Percentiles rank a stretch among this genome's conserved stretches.
These are phyloP conservation scores for Sinocyclocheilus grahami DNA, from an alignment of 2,113 vertebrate species.

Conservation along the genomic window DNA sequence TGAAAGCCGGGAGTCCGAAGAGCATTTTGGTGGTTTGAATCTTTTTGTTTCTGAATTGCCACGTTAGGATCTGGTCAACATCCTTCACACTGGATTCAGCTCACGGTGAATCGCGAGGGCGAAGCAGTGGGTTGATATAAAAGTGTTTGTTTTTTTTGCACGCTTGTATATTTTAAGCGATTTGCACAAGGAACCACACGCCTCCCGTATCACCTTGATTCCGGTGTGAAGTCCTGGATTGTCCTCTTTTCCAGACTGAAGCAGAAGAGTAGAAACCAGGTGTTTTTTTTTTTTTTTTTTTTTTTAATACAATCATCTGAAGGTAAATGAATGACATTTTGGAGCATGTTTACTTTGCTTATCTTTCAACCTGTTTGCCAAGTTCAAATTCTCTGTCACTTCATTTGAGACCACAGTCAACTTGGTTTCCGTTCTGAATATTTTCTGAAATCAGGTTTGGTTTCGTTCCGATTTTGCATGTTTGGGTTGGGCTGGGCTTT, in stretches of 20 bases:
- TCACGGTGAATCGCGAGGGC: constrained; percentile 6
- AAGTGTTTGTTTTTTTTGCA: not conserved
- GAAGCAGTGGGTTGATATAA: not conserved
- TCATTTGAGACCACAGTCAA: not conserved
- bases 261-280: not conserved
- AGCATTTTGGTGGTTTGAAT: not conserved
- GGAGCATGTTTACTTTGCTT: not conserved
- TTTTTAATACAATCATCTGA: not conserved
- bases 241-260: not conserved
- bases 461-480: not conserved
- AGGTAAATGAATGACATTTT: constrained; percentile 16
- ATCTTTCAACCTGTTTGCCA: not conserved
- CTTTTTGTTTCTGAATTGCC: not conserved
- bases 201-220: constrained; percentile 14
- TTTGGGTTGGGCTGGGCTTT: constrained; percentile 11
- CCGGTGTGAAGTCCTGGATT: constrained; percentile 8
- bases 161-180: not conserved
- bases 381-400: not conserved
- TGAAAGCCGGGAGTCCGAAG: not conserved
- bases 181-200: constrained; percentile 7
- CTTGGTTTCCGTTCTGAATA: not conserved
- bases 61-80: not conserved
- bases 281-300: not conserved
- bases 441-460: not conserved
- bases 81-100: not conserved